phyloP scores from a whole-genome alignment of 2,113 vertebrate genomes.

The Ursus arctos region DNA sequence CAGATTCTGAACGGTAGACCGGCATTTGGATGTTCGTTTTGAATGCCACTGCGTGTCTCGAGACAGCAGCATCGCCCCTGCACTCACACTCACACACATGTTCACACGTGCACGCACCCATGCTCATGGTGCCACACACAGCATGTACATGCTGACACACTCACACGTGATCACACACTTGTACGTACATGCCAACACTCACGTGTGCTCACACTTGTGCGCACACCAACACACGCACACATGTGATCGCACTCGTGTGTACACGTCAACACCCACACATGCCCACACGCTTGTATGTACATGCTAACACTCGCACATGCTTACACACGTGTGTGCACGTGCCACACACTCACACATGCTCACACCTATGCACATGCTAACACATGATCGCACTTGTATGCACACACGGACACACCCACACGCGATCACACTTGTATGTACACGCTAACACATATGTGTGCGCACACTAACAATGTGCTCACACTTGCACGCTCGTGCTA shows the following conservation, averaged over 20 bases:
- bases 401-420: accelerated
- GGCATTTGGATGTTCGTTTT: neutral
- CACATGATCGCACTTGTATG: too few relatives aligned
- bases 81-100: accelerated
- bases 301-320: too few relatives aligned
- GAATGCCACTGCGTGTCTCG: accelerated
- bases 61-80: neutral
- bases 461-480: accelerated
- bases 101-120: neutral
- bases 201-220: too few relatives aligned
- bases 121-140: neutral
- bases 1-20: accelerated
- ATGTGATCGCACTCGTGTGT: accelerated
- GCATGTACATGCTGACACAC: accelerated
- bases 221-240: too few relatives aligned
- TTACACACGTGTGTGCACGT: too few relatives aligned
- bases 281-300: neutral
- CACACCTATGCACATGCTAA: too few relatives aligned
- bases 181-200: too few relatives aligned
- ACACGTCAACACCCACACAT: too few relatives aligned
- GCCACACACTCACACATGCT: too few relatives aligned
- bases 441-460: too few relatives aligned
- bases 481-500: neutral
- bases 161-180: too few relatives aligned
- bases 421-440: too few relatives aligned